These are phyloP conservation scores for Hemiscyllium ocellatum DNA, from an alignment of 2,113 vertebrate species.

Conservation along the genomic window DNA sequence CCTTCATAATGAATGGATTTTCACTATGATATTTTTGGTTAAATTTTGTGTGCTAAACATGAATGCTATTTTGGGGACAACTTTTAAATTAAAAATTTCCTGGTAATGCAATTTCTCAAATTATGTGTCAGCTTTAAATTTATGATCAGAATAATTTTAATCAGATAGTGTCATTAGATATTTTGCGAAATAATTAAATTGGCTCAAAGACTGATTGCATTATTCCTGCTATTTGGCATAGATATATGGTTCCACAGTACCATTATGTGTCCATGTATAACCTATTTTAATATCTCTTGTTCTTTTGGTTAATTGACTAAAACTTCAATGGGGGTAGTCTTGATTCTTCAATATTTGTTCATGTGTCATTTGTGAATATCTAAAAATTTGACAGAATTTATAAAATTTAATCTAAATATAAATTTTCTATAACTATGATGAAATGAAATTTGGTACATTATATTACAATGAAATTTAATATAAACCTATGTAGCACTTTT, in stretches of 20 bases:
- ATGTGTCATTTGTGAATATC: not conserved
- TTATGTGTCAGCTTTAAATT: not conserved
- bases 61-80: not conserved
- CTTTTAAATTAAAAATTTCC: not conserved
- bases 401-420: not conserved
- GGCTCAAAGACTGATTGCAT: not conserved
- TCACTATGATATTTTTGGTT: not conserved
- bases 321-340: not conserved
- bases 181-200: constrained; percentile 20
- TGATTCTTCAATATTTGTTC: not conserved
- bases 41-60: not conserved
- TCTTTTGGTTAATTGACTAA: not conserved
- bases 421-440: no score
- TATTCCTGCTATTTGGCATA: not conserved
- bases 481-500: no score
- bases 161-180: not conserved
- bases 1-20: not conserved
- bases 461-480: no score
- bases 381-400: not conserved
- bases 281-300: not conserved
- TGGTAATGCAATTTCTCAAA: not conserved
- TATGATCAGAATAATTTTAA: constrained; percentile 18
- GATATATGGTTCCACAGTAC: not conserved
- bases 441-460: no score
- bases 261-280: not conserved